Evolutionary conservation across 2,888 invertebrate species (phyloP).

Genomic region (Athetis lepigone): DNA sequence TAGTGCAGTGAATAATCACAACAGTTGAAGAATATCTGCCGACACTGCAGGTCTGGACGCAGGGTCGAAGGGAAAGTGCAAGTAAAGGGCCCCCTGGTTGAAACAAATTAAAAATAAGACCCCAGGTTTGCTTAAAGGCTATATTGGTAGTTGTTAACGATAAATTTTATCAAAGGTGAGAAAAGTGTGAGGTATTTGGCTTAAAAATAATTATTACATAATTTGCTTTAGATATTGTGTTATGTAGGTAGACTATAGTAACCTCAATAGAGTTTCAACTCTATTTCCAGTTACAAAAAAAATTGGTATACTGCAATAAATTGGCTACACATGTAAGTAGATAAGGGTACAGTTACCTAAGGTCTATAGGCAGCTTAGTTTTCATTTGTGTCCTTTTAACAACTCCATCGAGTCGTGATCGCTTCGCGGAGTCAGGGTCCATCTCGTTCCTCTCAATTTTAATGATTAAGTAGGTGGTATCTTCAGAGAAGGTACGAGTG

Average conservation of each 20-base stretch:
- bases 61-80: constrained; percentile 82
- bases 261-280: too few species aligned
- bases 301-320: too few species aligned
- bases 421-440: constrained; percentile 67
- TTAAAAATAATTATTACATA: too few species aligned
- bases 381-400: constrained; percentile 72
- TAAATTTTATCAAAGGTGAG: too few species aligned
- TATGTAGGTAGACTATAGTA: neutral
- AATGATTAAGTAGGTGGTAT: constrained; percentile 82
- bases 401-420: constrained; percentile 70
- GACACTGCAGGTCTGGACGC: constrained; percentile 82
- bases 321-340: neutral
- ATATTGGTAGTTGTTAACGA: neutral
- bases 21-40: constrained; percentile 86
- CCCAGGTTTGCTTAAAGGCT: constrained; percentile 40
- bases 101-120: constrained; percentile 52
- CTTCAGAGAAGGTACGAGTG: constrained; percentile 73
- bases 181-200: too few species aligned
- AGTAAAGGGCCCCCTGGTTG: constrained; percentile 84
- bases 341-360: constrained; percentile 71
- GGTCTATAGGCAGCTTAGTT: constrained; percentile 78
- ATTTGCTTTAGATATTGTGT: neutral
- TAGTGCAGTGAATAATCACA: constrained; percentile 88
- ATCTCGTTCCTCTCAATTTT: constrained; percentile 77
- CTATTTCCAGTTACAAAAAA: too few species aligned